These are phyloP conservation scores for Polydrusus pterygomalis DNA, from an alignment of 2,888 invertebrate genomes.

Conservation along the genomic window DNA sequence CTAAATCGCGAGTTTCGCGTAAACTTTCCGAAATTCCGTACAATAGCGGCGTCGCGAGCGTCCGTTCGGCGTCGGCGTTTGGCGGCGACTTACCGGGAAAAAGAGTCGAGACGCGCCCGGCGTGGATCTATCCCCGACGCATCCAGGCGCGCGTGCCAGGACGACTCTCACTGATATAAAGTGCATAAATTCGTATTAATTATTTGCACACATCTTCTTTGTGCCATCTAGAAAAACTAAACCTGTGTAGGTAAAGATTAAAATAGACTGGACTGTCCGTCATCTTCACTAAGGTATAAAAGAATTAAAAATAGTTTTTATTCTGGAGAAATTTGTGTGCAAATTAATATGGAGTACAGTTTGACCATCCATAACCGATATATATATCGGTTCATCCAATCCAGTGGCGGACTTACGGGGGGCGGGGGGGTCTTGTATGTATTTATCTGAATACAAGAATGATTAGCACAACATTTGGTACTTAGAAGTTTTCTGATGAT, in stretches of 20 bases:
- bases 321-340: too few species aligned
- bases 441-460: too few species aligned
- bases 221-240: constrained; percentile 95
- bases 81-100: constrained; percentile 47
- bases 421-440: too few species aligned
- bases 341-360: too few species aligned
- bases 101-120: constrained; percentile 30
- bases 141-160: constrained; percentile 51
- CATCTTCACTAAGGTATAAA: too few species aligned
- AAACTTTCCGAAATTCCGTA: constrained; percentile 10
- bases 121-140: constrained; percentile 33
- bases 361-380: too few species aligned
- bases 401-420: too few species aligned
- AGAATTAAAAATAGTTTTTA: too few species aligned
- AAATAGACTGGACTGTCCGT: not conserved
- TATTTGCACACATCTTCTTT: constrained; percentile 92
- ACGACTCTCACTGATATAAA: constrained; percentile 30
- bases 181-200: constrained; percentile 74
- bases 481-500: too few species aligned
- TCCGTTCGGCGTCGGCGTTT: constrained; percentile 47
- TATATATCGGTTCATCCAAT: too few species aligned
- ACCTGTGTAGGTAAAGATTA: not conserved
- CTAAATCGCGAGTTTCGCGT: constrained; percentile 18
- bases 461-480: too few species aligned
- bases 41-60: constrained; percentile 4